Base-by-base conservation (phyloP, 2,797 vertebrate species). In the Amazona ochrocephala region DNA sequence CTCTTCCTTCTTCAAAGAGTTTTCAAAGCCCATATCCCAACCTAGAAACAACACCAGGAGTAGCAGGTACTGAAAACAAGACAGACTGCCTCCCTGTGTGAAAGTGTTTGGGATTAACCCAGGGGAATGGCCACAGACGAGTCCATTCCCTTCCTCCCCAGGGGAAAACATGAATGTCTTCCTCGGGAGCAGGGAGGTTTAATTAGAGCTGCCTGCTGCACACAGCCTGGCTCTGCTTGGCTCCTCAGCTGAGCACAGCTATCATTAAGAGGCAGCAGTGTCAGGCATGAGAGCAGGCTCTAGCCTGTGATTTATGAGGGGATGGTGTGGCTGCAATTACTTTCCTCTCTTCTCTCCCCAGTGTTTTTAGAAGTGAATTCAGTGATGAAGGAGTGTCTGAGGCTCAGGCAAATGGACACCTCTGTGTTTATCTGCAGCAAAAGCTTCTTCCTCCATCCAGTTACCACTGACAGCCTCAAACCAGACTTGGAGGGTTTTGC, bases 261-360 rank as follows among this genome's bases (percentile, higher is more conserved):
- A 60, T 91, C 93, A 95, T 95, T 94, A 92, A 92, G 94, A 92
- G 74, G 84, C 90, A 95, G 77, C 56, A 56, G 93, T 90, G 88
- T 81, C 67, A 61, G 81, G 88, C 79, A 86, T 23, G 66, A 86
- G 83, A 95, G 67, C 74, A 90, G 92, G 90, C 78, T 94, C 67
- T 78, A 90, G 65, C 84, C 90, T 95, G 77, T 90, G 84, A 73
- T 84, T 87, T 89, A 89, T 67, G 66, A 84, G 42, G 90, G 74
- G 81, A 56, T 92, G 81, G 82, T 0, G 0, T 64, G 90, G 88
- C 51, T 87, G 92, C 80, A 95, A 67, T 94, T 76, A 70, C 74
- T 78, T 82, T 90, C 78, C 73, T 72, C 47, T 79, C 76, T 32
- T 60, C 85, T 68, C 73, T 88, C 85, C 39, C 47, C 30, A 2